A percentile compares a stretch with the other conserved stretches of the same genome.
Conservation (phyloP, 2,113 vertebrate genomes). For the Scytalopus superciliaris region DNA sequence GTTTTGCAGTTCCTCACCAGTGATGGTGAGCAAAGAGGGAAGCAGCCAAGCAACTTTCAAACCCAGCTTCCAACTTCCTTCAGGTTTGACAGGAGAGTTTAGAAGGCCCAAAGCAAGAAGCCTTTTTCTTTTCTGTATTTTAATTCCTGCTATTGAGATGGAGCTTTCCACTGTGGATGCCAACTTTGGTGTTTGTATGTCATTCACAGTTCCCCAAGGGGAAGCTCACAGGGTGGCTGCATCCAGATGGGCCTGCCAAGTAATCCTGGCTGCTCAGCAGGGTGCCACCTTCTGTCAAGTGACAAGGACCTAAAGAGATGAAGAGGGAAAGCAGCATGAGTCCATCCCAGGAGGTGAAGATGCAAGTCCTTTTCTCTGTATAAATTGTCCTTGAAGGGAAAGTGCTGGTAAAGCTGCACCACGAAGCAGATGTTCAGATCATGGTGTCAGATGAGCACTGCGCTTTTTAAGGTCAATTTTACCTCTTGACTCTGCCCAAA, state of each 20-base stretch:
- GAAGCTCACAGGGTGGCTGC: slow-evolving; percentile 3
- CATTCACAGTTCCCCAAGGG: slow-evolving; percentile 20
- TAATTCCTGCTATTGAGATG: background rate
- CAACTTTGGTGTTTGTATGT: slow-evolving; percentile 34
- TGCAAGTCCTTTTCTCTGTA: slow-evolving; percentile 19
- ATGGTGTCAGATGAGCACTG: background rate
- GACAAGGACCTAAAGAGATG: slow-evolving; percentile 50
- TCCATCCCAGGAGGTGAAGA: slow-evolving; percentile 3
- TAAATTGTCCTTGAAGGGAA: slow-evolving; percentile 50
- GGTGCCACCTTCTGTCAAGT: slow-evolving; percentile 34
- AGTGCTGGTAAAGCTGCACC: background rate
- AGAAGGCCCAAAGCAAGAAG: background rate
- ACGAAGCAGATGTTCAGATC: background rate
- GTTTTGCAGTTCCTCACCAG: background rate
- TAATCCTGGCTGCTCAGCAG: slow-evolving; percentile 28
- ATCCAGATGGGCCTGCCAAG: slow-evolving; percentile 56
- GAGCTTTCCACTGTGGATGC: background rate
- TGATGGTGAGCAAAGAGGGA: background rate
- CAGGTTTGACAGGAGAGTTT: background rate
- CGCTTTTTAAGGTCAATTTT: background rate
- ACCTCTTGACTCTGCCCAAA: background rate
- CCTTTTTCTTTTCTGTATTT: background rate
- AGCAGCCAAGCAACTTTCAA: background rate
- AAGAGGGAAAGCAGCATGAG: slow-evolving; percentile 24
- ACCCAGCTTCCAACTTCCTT: background rate